A percentile compares a stretch with the other conserved stretches of the same genome.
phyloP scores from a whole-genome alignment of 2,797 vertebrate genomes.

The Hylomyscus alleni region DNA sequence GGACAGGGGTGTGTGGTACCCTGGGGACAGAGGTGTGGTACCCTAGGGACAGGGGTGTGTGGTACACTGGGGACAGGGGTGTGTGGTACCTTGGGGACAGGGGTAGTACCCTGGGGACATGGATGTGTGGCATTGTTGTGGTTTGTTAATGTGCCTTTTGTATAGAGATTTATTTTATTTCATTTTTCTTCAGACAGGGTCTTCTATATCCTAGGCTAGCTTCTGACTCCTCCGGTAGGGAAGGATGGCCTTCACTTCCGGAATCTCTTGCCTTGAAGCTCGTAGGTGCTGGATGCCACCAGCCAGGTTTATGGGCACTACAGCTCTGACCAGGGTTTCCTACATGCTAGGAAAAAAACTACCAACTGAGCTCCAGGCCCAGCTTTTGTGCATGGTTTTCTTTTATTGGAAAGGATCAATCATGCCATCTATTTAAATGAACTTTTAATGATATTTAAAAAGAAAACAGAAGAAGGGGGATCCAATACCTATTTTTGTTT shows the following conservation, averaged over 20 bases:
- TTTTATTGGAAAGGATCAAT: neutral
- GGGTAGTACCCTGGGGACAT: accelerated
- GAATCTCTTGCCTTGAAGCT: neutral
- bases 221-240: neutral
- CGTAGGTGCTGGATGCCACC: no score
- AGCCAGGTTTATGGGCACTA: neutral
- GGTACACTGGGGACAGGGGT: no score
- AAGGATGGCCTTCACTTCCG: neutral
- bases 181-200: neutral
- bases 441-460: neutral
- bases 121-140: neutral
- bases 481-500: slow-evolving; percentile 27
- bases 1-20: no score
- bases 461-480: neutral
- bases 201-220: neutral
- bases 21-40: no score
- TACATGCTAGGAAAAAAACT: neutral
- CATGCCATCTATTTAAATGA: neutral
- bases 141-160: neutral
- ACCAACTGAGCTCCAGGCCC: neutral
- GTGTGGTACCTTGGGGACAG: no score
- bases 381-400: neutral
- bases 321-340: neutral
- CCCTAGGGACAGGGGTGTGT: no score
- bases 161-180: no score